These are phyloP conservation scores for Styela clava DNA, from an alignment of 23 tunicate genomes.

Conservation along the genomic window DNA sequence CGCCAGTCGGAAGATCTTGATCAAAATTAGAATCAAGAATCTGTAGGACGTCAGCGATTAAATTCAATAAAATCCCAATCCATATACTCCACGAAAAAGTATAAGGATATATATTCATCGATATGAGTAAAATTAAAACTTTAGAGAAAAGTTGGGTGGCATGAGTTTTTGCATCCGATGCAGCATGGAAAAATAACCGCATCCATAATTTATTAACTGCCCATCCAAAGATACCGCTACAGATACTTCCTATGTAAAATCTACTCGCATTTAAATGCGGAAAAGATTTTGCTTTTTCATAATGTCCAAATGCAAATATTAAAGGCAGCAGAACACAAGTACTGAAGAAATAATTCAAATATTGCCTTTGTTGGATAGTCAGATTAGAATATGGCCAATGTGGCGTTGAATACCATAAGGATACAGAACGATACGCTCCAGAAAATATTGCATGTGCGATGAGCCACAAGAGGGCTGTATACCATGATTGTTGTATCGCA, in stretches of 20 bases:
- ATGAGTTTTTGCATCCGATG: slow-evolving; percentile 22
- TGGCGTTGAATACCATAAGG: slow-evolving; percentile 78
- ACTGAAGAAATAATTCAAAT: slow-evolving; percentile 58
- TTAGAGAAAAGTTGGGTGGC: slow-evolving; percentile 59
- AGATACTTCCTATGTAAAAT: slow-evolving; percentile 67
- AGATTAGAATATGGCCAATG: slow-evolving; percentile 84
- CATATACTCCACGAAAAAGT: slow-evolving; percentile 36
- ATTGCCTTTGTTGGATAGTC: slow-evolving; percentile 49
- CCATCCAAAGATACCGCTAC: slow-evolving; percentile 80
- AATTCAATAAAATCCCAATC: slow-evolving; percentile 48
- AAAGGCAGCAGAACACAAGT: slow-evolving; percentile 38
- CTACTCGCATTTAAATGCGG: slow-evolving; percentile 48
- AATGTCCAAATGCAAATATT: slow-evolving; percentile 69
- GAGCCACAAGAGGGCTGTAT: slow-evolving; percentile 46
- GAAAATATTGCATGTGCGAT: slow-evolving; percentile 45
- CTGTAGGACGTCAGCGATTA: slow-evolving; percentile 59
- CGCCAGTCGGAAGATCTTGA: background rate
- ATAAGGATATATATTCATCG: slow-evolving; percentile 62
- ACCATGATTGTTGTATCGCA: slow-evolving; percentile 16
- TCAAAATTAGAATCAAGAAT: slow-evolving; percentile 47
- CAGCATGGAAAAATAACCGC: slow-evolving; percentile 10
- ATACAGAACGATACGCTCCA: slow-evolving; percentile 68
- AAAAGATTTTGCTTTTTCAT: slow-evolving; percentile 45
- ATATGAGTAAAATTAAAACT: slow-evolving; percentile 45
- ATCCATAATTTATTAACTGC: slow-evolving; percentile 57